These are phyloP conservation scores for Panagrolaimus sp. DNA, from an alignment of 1,140 invertebrate genomes.

Conservation along the genomic window DNA sequence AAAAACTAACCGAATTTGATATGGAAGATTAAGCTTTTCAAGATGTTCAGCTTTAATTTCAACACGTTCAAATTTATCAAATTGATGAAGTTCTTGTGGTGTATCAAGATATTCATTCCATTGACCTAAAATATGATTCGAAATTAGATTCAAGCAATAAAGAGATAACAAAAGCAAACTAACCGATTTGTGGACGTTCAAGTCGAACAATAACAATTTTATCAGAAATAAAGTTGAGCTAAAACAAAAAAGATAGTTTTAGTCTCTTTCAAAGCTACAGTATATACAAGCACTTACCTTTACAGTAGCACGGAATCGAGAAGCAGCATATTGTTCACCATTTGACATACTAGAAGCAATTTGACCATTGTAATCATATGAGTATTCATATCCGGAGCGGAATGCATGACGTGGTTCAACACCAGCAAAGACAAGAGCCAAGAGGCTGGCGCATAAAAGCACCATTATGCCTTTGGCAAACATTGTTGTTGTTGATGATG, in stretches of 20 bases:
- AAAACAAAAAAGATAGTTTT: no score
- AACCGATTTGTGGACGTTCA: conserved; percentile 3
- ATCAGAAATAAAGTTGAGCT: background rate
- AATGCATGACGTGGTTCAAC: background rate
- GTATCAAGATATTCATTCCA: conserved; percentile 4
- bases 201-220: background rate
- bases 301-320: background rate
- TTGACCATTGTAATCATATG: conserved; percentile 16
- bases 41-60: background rate
- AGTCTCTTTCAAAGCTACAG: background rate
- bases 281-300: conserved; percentile 1
- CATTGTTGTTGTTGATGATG: background rate
- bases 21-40: conserved; percentile 10
- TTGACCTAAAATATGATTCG: no score
- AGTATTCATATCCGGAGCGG: conserved; percentile 13
- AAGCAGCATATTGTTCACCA: conserved; percentile 8
- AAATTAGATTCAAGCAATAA: no score
- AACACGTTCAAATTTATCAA: conserved; percentile 4
- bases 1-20: background rate
- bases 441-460: background rate
- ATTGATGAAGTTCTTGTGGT: background rate
- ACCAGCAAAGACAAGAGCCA: background rate
- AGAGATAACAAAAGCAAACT: no score
- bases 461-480: background rate
- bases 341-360: conserved; percentile 8